Evolutionary conservation across 2,888 invertebrate genomes (phyloP).

Genomic region (Hipparchia sbordonii): DNA sequence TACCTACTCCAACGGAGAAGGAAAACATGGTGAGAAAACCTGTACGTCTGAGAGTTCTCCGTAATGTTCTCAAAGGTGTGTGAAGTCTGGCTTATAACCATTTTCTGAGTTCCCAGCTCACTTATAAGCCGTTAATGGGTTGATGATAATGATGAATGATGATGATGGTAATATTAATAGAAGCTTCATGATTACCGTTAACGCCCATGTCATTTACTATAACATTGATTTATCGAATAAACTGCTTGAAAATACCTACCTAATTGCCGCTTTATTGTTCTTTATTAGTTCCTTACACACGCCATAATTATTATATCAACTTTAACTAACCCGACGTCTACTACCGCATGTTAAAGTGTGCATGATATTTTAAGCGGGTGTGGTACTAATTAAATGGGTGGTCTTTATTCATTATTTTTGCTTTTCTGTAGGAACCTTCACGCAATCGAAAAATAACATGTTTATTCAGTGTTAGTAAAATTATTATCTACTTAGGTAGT

Average conservation of each 20-base stretch:
- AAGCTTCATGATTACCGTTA: no score
- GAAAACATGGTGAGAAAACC: no score
- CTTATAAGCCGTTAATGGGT: no score
- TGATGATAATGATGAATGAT: no score
- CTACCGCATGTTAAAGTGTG: not conserved
- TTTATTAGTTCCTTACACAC: not conserved
- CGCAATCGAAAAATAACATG: slow-evolving; percentile 8
- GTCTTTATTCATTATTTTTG: slow-evolving; percentile 4
- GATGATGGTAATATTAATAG: no score
- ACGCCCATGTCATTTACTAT: not conserved
- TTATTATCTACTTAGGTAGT: not conserved
- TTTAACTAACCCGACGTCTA: not conserved
- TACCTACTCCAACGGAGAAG: no score
- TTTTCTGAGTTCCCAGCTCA: no score
- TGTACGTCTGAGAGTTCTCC: no score
- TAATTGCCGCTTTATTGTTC: not conserved
- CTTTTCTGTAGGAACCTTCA: slow-evolving; percentile 12
- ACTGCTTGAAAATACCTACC: no score
- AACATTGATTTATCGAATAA: not conserved
- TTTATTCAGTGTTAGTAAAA: not conserved
- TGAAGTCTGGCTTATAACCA: no score
- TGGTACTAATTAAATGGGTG: not conserved
- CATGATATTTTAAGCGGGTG: not conserved
- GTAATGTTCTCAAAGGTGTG: no score
- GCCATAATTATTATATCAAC: not conserved